Conservation (phyloP, 2,888 invertebrate genomes). For the Dyspetes luteomarginatus region DNA sequence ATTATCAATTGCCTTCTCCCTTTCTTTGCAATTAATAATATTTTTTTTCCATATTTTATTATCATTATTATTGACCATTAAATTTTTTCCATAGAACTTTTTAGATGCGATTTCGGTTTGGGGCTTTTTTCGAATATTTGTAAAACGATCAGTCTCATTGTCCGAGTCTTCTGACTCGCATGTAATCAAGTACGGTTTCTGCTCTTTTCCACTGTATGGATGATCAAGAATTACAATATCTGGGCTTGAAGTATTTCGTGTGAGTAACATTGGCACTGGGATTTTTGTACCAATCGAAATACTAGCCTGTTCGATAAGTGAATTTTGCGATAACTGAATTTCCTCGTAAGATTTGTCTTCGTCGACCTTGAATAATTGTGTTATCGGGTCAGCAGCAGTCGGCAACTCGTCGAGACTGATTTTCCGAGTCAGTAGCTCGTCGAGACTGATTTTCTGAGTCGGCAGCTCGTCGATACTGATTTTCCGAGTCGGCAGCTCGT, state of each 20-base stretch:
- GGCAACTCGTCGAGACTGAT: constrained; percentile 1
- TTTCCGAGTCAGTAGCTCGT: constrained; percentile 2
- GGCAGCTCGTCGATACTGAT: constrained; percentile 1
- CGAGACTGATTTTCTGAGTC: background rate
- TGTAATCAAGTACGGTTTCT: background rate
- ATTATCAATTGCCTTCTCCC: too few relatives aligned
- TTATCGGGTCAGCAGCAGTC: too few relatives aligned
- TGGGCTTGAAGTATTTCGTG: background rate
- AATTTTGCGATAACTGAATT: background rate
- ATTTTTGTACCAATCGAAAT: constrained; percentile 7
- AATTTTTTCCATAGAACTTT: background rate
- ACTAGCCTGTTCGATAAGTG: background rate
- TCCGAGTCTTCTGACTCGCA: background rate
- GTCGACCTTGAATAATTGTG: too few relatives aligned
- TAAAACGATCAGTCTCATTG: background rate
- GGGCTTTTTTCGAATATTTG: background rate
- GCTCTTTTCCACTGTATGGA: background rate
- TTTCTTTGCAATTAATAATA: background rate
- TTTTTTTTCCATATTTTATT: background rate
- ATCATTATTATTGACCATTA: background rate
- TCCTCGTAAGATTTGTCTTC: background rate
- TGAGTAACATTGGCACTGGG: background rate
- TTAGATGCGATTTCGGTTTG: background rate
- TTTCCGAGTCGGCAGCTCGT: constrained; percentile 2
- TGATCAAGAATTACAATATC: background rate